Base-by-base conservation (phyloP, 2,113 vertebrate genomes). In the Otocyon megalotis region DNA sequence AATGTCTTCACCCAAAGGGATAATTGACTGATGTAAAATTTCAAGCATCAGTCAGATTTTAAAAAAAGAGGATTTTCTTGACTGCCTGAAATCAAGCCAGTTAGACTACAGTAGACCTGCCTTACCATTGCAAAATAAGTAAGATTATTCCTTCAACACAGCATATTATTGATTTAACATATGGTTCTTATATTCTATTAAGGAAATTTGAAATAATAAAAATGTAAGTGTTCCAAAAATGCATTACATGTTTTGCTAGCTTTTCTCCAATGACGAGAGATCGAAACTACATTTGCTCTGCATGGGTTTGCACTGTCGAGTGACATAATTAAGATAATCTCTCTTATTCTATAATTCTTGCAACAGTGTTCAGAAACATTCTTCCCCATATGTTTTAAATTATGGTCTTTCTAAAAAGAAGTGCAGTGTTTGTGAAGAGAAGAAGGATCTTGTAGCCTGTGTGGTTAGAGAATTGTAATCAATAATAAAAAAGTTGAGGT, bases 321-420 rank as follows among this genome's bases (percentile, higher is more conserved):
- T 95, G 88, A 95, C 88, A 98, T 95, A 97, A 97, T 97, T 98
- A 98, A 97, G 94, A 96, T 96, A 96, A 96, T 96, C 84, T 96
- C 90, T 97, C 97, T 95, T 90, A 95, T 96, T 90, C 93, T 82
- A 63, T 97, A 95, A 97, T 96, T 96, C 93, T 96, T 97, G 37
- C 71, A 95, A 37, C 76, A 97, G 17, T 11, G 56, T 90, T 97
- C 48, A 74, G 84, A 94, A 56, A 82, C 77, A 94, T 95, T 93
- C 63, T 94, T 77, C 58, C 56, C 62, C 82, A 92, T 97, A 93
- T 96, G 88, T 74, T 93, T 97, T 96, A 97, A 94, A 92, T 96
- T 56, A 94, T 20, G 15, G 80, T 28, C 53, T 96, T 98, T 87
- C 1, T 14, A 93, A 93, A 90, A 72, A 81, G 58, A 63, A 95